A percentile compares a stretch with the other conserved stretches of the same genome.
phyloP scores from a whole-genome alignment of 2,888 invertebrate species.

The Zygaena filipendulae region DNA sequence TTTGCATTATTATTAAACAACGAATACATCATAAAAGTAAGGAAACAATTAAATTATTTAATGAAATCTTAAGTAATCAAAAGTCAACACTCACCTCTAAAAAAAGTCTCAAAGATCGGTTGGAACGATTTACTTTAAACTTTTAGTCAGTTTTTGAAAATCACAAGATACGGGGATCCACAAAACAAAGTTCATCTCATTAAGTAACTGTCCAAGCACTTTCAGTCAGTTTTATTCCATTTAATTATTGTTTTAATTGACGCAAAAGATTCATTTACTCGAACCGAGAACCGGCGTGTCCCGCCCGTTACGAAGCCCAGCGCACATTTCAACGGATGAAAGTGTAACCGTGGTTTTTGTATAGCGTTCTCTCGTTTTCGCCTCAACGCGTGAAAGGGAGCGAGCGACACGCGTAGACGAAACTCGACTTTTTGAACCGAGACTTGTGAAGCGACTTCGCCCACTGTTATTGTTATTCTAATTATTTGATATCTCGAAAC shows the following conservation, averaged over 20 bases:
- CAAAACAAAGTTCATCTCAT: background rate
- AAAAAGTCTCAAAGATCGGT: too few relatives aligned
- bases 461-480: slow-evolving; percentile 53
- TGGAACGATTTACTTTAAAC: too few relatives aligned
- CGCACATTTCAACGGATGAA: slow-evolving; percentile 66
- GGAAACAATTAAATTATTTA: too few relatives aligned
- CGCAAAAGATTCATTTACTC: slow-evolving; percentile 43
- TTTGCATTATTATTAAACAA: too few relatives aligned
- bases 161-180: too few relatives aligned
- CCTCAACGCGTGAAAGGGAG: slow-evolving; percentile 35
- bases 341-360: slow-evolving; percentile 66
- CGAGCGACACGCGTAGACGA: slow-evolving; percentile 24
- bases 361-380: slow-evolving; percentile 51
- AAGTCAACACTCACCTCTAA: too few relatives aligned
- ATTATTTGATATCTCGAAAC: slow-evolving; percentile 27
- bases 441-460: slow-evolving; percentile 39
- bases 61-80: too few relatives aligned
- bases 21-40: too few relatives aligned
- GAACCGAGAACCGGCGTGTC: slow-evolving; percentile 42
- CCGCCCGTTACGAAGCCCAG: slow-evolving; percentile 52
- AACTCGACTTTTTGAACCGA: slow-evolving; percentile 43
- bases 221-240: slow-evolving; percentile 28
- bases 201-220: slow-evolving; percentile 19
- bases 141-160: too few relatives aligned
- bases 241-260: slow-evolving; percentile 44